Base-by-base conservation (phyloP, 1,140 invertebrate genomes). In the Phocides pigmalion region DNA sequence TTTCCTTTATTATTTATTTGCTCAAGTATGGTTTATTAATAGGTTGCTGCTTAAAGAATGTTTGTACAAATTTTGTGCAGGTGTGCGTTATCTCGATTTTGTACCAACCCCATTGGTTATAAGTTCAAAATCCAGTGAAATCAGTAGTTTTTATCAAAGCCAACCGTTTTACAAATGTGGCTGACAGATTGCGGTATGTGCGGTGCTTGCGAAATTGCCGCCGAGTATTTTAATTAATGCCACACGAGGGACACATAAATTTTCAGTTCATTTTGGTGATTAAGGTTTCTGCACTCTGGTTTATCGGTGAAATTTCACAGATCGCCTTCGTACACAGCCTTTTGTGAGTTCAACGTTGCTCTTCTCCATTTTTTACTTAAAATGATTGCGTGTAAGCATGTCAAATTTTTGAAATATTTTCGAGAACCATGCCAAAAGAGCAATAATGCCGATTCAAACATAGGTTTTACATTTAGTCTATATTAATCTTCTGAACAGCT, bases 201-300 rank as follows among this genome's bases (percentile, higher is more conserved):
- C 62, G 66, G 67, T 66, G 66, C 54, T 42, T 56, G 69, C 59
- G 71, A 67, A 69, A 61, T 63, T 73, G 62, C 72, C 65, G 65
- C 64, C 58, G 71, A 76, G 81, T 73, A 81, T 82, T 82, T 86
- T 84, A 86, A 86, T 84, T 76, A 86, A 84, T 84, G 67, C 76
- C 72, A 78, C 72, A 77, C 75, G 68, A 68, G 58, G 25, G 62
- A 25, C 51, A 71, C 74, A 81, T 82, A 79, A 74, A 86, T 81
- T 77, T 76, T 64, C 63, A 65, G 56, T 72, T 63, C 65, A 79
- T 79, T 76, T 67, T 64, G 67, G 72, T 75, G 76, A 79, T 84
- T 82, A 80, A 68, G 72, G 47, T 74, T 77, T 71, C 70, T 70
- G 62, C 41, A 42, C 42, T 56, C 69, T 11, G 67, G 58, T 72